Percentiles rank a stretch among this genome's conserved stretches.
phyloP scores from a whole-genome alignment of 2,113 vertebrate species.

The Pagrus major region DNA sequence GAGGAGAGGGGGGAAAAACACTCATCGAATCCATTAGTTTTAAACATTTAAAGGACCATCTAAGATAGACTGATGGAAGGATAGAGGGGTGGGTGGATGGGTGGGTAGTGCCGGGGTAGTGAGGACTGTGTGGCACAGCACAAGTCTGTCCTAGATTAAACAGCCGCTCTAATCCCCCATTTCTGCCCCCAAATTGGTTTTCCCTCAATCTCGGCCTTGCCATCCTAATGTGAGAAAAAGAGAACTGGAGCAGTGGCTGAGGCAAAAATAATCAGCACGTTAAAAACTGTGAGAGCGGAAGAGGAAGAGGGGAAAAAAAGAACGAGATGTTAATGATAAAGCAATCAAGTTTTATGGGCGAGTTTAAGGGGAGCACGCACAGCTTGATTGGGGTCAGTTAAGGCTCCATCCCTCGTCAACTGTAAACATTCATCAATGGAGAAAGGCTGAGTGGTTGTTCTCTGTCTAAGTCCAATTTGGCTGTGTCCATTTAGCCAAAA shows the following conservation, averaged over 20 bases:
- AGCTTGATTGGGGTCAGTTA: constrained; percentile 69
- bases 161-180: constrained; percentile 83
- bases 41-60: constrained; percentile 82
- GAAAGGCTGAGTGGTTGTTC: not conserved
- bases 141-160: constrained; percentile 86
- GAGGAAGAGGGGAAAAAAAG: constrained; percentile 10
- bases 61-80: constrained; percentile 76
- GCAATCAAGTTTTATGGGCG: constrained; percentile 58
- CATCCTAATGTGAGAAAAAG: constrained; percentile 76
- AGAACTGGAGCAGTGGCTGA: constrained; percentile 65
- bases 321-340: constrained; percentile 62
- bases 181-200: constrained; percentile 81
- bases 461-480: constrained; percentile 14
- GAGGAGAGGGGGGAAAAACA: constrained; percentile 54
- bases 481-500: constrained; percentile 4
- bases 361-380: constrained; percentile 44
- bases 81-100: constrained; percentile 55
- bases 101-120: constrained; percentile 40
- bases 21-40: constrained; percentile 83
- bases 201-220: constrained; percentile 81
- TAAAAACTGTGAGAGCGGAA: constrained; percentile 67
- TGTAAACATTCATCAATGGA: constrained; percentile 50
- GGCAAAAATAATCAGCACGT: constrained; percentile 74
- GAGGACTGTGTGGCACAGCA: constrained; percentile 71
- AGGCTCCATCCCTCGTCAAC: constrained; percentile 29